Conservation (phyloP, 2,113 vertebrate genomes). For the Cynocephalus volans region DNA sequence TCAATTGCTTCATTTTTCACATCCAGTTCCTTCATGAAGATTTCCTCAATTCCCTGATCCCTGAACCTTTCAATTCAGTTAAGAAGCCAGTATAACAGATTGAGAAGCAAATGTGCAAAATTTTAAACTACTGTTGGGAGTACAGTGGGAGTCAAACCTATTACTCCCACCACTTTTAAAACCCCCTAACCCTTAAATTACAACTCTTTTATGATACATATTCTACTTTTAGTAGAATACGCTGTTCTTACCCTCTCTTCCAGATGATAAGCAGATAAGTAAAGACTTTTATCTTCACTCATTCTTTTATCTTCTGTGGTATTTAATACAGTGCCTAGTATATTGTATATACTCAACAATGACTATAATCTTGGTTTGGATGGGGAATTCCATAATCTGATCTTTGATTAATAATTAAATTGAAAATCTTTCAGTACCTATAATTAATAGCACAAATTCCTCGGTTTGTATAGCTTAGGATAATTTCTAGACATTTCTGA, state of each 20-base stretch:
- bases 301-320: background rate
- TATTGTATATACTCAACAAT: background rate
- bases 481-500: background rate
- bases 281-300: background rate
- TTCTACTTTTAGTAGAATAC: background rate
- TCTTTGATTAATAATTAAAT: constrained; percentile 10
- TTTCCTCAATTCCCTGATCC: background rate
- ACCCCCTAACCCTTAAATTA: background rate
- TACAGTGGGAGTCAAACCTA: background rate
- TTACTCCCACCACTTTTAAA: background rate
- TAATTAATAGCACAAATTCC: background rate
- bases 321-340: background rate
- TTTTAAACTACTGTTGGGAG: background rate
- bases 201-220: background rate
- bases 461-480: background rate
- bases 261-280: background rate
- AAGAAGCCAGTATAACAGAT: constrained; percentile 6
- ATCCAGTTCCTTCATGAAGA: background rate
- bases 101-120: background rate
- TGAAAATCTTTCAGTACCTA: constrained; percentile 1
- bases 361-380: background rate
- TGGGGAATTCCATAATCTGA: background rate
- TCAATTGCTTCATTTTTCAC: background rate
- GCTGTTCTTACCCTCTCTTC: background rate
- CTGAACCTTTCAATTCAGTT: background rate